Evolutionary conservation across 2,113 vertebrate species (phyloP).

Genomic region (Mirounga angustirostris): DNA sequence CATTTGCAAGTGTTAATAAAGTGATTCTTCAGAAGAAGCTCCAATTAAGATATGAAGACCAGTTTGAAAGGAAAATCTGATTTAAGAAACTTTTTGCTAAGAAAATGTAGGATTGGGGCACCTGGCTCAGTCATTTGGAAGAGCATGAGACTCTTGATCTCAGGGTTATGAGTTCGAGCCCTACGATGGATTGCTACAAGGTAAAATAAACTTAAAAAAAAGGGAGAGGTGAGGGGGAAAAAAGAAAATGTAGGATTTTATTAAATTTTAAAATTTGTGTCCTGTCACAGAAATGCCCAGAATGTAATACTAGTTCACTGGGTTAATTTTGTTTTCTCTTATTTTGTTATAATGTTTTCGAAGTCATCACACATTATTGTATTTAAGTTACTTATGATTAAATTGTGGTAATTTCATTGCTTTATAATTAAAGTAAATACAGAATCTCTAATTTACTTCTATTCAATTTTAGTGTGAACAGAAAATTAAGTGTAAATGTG

Average conservation of each 20-base stretch:
- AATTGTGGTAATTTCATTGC: conserved; percentile 1
- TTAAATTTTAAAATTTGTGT: conserved; percentile 58
- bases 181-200: background rate
- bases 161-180: background rate
- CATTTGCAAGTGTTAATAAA: conserved; percentile 46
- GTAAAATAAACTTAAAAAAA: background rate
- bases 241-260: conserved; percentile 50
- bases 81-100: conserved; percentile 48
- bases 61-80: conserved; percentile 55
- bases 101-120: background rate
- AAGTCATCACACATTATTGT: background rate
- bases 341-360: conserved; percentile 54
- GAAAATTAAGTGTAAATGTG: background rate
- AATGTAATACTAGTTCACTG: conserved; percentile 39
- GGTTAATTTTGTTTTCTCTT: background rate
- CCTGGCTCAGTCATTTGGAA: background rate
- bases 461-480: conserved; percentile 32
- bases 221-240: background rate
- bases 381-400: conserved; percentile 48
- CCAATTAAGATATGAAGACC: conserved; percentile 29
- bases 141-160: background rate
- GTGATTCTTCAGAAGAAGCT: conserved; percentile 50
- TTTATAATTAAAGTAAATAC: conserved; percentile 37
- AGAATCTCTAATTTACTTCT: conserved; percentile 37
- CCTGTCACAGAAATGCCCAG: background rate